These are phyloP conservation scores for Lasiurus cinereus DNA, from an alignment of 2,113 vertebrate species.

Conservation along the genomic window DNA sequence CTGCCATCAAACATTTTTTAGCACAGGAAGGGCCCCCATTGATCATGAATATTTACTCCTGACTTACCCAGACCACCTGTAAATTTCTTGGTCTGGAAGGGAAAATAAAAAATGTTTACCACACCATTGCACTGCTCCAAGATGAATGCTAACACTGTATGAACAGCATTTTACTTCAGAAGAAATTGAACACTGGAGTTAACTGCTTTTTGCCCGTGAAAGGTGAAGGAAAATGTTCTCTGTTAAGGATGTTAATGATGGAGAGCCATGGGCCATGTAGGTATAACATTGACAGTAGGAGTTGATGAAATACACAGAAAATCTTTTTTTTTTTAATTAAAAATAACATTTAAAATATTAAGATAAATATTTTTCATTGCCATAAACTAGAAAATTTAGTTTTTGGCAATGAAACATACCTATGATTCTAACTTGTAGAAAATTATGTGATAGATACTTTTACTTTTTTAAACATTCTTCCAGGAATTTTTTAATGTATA, in stretches of 20 bases:
- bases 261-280: neutral
- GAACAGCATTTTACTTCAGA: neutral
- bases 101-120: conserved; percentile 45
- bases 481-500: neutral
- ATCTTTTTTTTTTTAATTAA: neutral
- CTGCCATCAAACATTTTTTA: neutral
- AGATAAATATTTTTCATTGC: neutral
- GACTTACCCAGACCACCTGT: conserved; percentile 48
- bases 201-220: neutral
- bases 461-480: neutral
- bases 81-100: conserved; percentile 49
- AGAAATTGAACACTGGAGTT: neutral
- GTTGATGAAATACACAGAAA: neutral
- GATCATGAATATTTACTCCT: conserved; percentile 45
- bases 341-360: neutral
- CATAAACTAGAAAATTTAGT: neutral
- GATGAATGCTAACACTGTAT: conserved; percentile 9
- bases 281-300: neutral
- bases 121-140: neutral
- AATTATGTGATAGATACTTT: neutral
- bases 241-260: neutral
- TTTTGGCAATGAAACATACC: neutral
- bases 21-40: neutral
- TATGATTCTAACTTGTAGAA: neutral
- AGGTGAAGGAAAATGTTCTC: neutral